These are phyloP conservation scores for Scaptomyza reducta DNA, from an alignment of 2,888 invertebrate species.

Conservation along the genomic window DNA sequence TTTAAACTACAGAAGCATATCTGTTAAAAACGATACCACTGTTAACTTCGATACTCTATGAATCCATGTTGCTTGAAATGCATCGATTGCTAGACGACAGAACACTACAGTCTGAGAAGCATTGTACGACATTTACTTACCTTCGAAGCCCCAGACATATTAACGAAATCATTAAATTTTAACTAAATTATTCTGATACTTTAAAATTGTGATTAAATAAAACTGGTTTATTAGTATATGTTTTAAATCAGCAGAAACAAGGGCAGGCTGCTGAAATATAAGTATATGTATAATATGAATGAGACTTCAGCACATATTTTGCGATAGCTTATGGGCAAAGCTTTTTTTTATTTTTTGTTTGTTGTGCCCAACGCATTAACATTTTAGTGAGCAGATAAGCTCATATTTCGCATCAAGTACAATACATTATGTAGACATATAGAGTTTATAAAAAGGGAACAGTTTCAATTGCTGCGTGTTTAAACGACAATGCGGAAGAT, in stretches of 20 bases:
- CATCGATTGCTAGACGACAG: neutral
- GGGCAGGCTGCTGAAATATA: conserved; percentile 2
- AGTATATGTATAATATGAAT: conserved; percentile 14
- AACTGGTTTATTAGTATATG: conserved; percentile 46
- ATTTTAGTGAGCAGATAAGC: conserved; percentile 10
- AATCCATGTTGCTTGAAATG: neutral
- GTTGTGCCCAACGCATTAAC: conserved; percentile 17
- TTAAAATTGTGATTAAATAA: conserved; percentile 14
- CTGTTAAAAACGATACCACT: neutral
- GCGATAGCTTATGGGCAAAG: conserved; percentile 5
- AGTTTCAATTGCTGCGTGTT: conserved; percentile 43
- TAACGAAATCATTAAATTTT: neutral
- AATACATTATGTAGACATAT: conserved; percentile 47
- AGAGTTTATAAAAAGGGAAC: conserved; percentile 40
- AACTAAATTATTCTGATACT: neutral
- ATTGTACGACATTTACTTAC: too few relatives aligned
- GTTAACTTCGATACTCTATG: neutral
- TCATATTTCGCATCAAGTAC: conserved; percentile 24
- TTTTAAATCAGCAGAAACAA: conserved; percentile 19
- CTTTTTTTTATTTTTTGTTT: conserved; percentile 1
- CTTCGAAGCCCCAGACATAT: neutral
- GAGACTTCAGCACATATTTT: conserved; percentile 12
- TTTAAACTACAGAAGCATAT: neutral
- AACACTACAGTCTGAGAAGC: too few relatives aligned
- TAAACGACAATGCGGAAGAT: conserved; percentile 53